Evolutionary conservation across 2,113 vertebrate species (phyloP).

Genomic region (Petroica traversi): DNA sequence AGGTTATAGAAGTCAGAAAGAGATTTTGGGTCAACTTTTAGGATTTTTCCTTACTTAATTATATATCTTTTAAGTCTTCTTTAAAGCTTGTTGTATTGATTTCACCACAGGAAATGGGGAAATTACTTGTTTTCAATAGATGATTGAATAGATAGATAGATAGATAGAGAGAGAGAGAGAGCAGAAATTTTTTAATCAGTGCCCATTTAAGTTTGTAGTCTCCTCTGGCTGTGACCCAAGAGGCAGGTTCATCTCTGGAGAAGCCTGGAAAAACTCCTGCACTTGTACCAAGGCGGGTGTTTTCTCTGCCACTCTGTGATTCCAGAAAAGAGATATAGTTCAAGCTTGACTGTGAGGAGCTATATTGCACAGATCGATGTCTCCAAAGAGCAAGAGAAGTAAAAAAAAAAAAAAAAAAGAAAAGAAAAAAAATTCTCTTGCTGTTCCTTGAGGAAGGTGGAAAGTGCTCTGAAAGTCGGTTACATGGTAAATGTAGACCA

Average conservation of each 20-base stretch:
- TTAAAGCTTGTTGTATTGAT: neutral
- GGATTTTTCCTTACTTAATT: neutral
- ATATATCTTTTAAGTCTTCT: neutral
- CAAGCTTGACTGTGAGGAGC: neutral
- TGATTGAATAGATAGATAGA: too few relatives aligned
- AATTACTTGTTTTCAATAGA: neutral
- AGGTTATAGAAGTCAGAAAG: neutral
- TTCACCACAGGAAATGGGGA: neutral
- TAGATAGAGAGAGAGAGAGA: too few relatives aligned
- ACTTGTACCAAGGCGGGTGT: neutral
- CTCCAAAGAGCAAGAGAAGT: neutral
- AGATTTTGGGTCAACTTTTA: neutral
- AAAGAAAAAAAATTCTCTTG: neutral
- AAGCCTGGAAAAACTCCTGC: neutral
- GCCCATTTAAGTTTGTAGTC: neutral
- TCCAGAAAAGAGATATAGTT: neutral
- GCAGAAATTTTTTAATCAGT: neutral
- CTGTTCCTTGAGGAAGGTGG: neutral
- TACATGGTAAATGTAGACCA: neutral
- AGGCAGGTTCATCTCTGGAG: neutral
- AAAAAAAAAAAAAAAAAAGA: neutral
- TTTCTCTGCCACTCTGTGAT: neutral
- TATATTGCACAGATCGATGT: rapidly evolving
- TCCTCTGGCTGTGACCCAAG: neutral
- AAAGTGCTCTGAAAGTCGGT: neutral